Base-by-base conservation (phyloP, 2,797 vertebrate genomes). In the Melanotaenia pygmaea region DNA sequence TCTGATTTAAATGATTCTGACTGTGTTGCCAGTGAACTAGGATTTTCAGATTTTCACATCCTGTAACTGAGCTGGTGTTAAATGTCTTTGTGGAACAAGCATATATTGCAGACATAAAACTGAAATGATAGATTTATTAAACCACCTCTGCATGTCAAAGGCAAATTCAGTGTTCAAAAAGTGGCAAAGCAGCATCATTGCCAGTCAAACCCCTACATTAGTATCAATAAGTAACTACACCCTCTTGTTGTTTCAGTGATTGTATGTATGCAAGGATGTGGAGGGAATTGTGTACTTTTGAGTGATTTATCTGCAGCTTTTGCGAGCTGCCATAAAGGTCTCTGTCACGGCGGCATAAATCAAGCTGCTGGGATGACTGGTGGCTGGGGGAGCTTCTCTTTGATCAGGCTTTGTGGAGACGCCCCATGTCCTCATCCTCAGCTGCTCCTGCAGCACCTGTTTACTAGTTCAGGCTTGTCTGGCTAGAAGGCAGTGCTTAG, bases 381-480 rank as follows among this genome's bases (percentile, higher is more conserved):
- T 85, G 84, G 90, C 81, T 83, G 83, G 77, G 87, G 81, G 80
- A 84, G 86, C 76, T 71, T 77, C 73, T 87, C 94, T 94, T 94
- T 94, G 92, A 95, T 95, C 93, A 88, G 84, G 74, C 78, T 85
- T 83, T 67, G 79, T 81, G 90, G 89, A 91, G 85, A 94, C 87
- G 83, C 92, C 92, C 89, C 81, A 78, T 87, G 90, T 93, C 90
- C 88, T 93, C 93, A 91, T 93, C 88, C 82, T 91, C 88, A 91
- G 90, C 91, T 91, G 90, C 89, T 87, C 72, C 69, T 70, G 74
- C 80, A 90, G 91, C 93, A 94, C 94, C 94, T 94, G 93, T 94
- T 93, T 91, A 89, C 93, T 35, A 88, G 93, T 94, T 79, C 85
- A 72, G 93, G 91, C 94, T 91, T 94, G 94, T 90, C 93, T 86